Evolutionary conservation across 2,888 invertebrate genomes (phyloP), one percentile per base, ranked within the genome.

Genomic region (Scaeva pyrastri): DNA sequence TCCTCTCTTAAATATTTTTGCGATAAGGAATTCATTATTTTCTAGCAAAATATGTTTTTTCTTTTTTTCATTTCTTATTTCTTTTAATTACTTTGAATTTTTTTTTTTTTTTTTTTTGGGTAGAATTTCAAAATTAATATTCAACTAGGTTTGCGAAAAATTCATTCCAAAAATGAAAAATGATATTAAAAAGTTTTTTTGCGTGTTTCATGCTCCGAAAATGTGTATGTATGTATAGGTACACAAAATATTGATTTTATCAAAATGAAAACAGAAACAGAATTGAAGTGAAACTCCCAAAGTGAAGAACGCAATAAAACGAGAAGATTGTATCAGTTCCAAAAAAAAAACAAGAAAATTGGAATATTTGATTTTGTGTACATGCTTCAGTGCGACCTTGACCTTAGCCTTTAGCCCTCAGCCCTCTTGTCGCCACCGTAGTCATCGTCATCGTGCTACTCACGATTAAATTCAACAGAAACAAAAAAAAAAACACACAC

Each of bases 11-110:
- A 4, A 26, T 2, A 31, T 56, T 36, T 31, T 19, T 39, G 21
- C 41, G 62, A 62, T 62, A 62, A 62, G 41, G 23, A 43, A 10
- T n/a, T n/a, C 62, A 62, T 62, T 43, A 23, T 10, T 43, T 62
- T 0, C 41, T 43, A 1, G 8, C 43, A 21, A 62, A 43, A 43
- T 26, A n/a, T 55, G 31, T 26, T 52, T 52, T 52, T 52, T 26
- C 7, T 1, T 10, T 16, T 36, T 19, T 12, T 56, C 7, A 19
- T 3, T 43, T 43, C 14, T 43, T 43, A 14, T 19, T n/a, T 21
- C 21, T 2, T 19, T 11, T 58, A 21, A 21, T 58, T 56, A 16
- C 10, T 58, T 19, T 23, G 1, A 11, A 52, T 52, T 23, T 19
- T 31, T 58, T 36, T 11, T 7, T 48, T 52, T 23, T 19, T n/a